These are phyloP conservation scores for Thunnus maccoyii DNA, from an alignment of 2,113 vertebrate genomes.

Conservation along the genomic window DNA sequence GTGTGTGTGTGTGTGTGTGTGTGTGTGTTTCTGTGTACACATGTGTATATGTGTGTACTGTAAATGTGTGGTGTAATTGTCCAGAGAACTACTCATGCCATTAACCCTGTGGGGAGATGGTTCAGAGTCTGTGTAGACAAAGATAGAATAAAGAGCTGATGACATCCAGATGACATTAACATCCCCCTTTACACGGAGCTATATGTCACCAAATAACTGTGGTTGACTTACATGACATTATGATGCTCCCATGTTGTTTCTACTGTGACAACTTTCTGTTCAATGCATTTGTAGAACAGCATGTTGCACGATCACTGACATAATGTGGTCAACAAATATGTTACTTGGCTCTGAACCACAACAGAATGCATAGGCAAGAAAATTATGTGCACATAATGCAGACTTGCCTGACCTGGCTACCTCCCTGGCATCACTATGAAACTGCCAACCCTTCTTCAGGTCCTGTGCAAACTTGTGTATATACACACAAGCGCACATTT, in stretches of 20 bases:
- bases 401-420: conserved; percentile 34
- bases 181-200: conserved; percentile 18
- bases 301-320: conserved; percentile 35
- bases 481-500: conserved; percentile 5
- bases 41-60: conserved; percentile 25
- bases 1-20: conserved; percentile 45
- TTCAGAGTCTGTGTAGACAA: conserved; percentile 40
- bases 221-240: conserved; percentile 57
- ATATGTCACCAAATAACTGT: conserved; percentile 50
- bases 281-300: conserved; percentile 22
- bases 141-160: conserved; percentile 60
- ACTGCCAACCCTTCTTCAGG: conserved; percentile 48
- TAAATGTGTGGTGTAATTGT: conserved; percentile 44
- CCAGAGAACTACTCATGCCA: conserved; percentile 32
- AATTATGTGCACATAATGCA: conserved; percentile 3
- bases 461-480: not conserved
- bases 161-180: conserved; percentile 76
- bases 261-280: conserved; percentile 33
- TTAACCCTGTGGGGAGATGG: conserved; percentile 38
- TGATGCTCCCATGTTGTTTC: conserved; percentile 38
- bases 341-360: conserved; percentile 37
- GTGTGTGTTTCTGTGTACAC: conserved; percentile 46
- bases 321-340: conserved; percentile 38
- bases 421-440: conserved; percentile 61
- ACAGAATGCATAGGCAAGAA: conserved; percentile 25